A percentile compares a stretch with the other conserved stretches of the same genome.
These are phyloP conservation scores for Aradus depressus DNA, from an alignment of 2,888 invertebrate genomes.

Conservation along the genomic window DNA sequence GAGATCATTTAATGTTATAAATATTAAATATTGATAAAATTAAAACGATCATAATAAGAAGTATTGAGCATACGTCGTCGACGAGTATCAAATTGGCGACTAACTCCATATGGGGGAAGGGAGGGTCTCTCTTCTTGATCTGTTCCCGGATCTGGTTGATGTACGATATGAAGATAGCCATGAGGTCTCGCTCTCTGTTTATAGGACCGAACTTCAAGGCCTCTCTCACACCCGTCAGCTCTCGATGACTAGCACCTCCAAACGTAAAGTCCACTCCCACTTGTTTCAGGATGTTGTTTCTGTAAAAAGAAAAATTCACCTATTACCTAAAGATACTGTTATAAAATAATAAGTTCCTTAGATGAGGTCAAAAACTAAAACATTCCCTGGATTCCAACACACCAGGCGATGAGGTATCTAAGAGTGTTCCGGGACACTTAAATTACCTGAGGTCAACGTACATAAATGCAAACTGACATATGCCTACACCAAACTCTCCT, in stretches of 20 bases:
- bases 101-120: conserved; percentile 31
- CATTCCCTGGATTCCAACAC: too few species aligned
- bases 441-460: too few species aligned
- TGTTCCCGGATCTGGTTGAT: conserved; percentile 39
- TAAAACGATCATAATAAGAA: too few species aligned
- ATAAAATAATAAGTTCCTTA: too few species aligned
- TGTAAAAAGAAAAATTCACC: not conserved
- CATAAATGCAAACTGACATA: too few species aligned
- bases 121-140: conserved; percentile 35
- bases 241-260: conserved; percentile 37
- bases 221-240: conserved; percentile 40
- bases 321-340: too few species aligned
- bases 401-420: too few species aligned
- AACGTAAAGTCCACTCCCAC: conserved; percentile 42
- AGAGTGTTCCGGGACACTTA: too few species aligned
- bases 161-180: conserved; percentile 40
- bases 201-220: conserved; percentile 38
- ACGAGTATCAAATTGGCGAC: conserved; percentile 34
- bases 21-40: too few species aligned
- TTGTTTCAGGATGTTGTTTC: conserved; percentile 36
- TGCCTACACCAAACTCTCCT: too few species aligned
- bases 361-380: too few species aligned
- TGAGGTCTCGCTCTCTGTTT: conserved; percentile 38
- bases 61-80: conserved; percentile 34
- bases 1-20: too few species aligned